Evolutionary conservation across 2,113 vertebrate genomes (phyloP), one percentile per base, ranked within the genome.

Genomic region (Rhagologus leucostigma): DNA sequence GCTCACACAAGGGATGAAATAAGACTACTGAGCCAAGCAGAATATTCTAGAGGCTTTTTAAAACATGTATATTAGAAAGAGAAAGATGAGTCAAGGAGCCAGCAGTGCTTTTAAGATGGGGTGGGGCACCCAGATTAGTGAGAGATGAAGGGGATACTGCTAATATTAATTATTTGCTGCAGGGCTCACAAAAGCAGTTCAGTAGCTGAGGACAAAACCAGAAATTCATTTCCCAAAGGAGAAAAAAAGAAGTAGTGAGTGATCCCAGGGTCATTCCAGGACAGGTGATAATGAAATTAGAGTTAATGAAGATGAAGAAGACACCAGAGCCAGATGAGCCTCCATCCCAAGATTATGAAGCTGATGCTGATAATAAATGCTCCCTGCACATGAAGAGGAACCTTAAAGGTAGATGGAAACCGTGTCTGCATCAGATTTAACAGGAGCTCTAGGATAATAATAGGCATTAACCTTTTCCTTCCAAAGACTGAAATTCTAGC

Each of bases 261-360:
- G 95, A 97, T 94, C 93, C 91, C 91, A 74, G 94, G 97, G 97
- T 98, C 97, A 98, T 91, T 91, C 95, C 89, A 89, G 98, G 96
- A 98, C 95, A 98, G 98, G 98, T 97, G 97, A 98, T 98, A 98
- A 98, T 98, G 96, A 97, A 98, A 98, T 98, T 97, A 97, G 96
- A 97, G 95, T 95, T 98, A 97, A 98, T 97, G 97, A 97, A 97
- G 96, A 97, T 97, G 95, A 96, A 90, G 92, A 96, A 96, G 94
- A 91, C 92, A 87, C 78, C 29, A 35, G 78, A 82, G 81, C 95
- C 97, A 97, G 98, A 97, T 98, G 97, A 95, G 96, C 82, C 89
- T 93, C 84, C 37, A 35, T 77, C 73, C 63, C 77, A 87, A 76
- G 85, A 85, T 96, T 94, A 76, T 64, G 46, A 95, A 91, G 82